phyloP scores from a whole-genome alignment of 2,888 invertebrate species.

The Bellardia bayeri region DNA sequence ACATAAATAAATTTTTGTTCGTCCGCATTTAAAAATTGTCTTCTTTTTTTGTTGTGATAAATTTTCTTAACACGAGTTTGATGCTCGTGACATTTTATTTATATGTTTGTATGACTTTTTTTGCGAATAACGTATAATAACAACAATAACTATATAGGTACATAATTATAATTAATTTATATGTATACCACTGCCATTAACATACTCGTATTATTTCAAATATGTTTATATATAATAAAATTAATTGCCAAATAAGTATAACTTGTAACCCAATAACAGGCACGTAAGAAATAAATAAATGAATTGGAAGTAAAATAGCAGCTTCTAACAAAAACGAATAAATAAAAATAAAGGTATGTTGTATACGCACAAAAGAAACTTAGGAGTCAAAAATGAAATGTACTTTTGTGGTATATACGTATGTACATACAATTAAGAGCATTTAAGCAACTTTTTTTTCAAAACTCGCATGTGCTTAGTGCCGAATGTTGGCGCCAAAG shows the following conservation, averaged over 20 bases:
- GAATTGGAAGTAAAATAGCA: conserved; percentile 5
- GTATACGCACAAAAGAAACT: too few species aligned
- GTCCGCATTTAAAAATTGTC: neutral
- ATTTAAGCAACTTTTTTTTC: too few species aligned
- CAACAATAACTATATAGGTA: neutral
- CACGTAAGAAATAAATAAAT: neutral
- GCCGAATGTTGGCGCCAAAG: too few species aligned
- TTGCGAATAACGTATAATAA: neutral
- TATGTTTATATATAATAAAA: neutral
- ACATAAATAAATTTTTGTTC: neutral
- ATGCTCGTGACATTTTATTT: conserved; percentile 11
- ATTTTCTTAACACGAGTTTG: neutral
- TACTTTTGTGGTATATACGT: too few species aligned
- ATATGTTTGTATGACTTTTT: neutral
- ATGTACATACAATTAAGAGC: too few species aligned
- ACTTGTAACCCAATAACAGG: neutral
- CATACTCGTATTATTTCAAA: too few species aligned
- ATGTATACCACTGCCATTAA: neutral
- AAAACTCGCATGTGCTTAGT: too few species aligned
- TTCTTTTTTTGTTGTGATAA: conserved; percentile 27
- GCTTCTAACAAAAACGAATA: too few species aligned
- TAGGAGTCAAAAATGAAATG: too few species aligned
- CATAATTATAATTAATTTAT: neutral
- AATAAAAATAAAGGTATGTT: too few species aligned
- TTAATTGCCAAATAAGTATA: neutral